Evolutionary conservation across 92 coral and sea anemone genomes (phyloP), one percentile per base, ranked within the genome.

Genomic region (Porites lobata): DNA sequence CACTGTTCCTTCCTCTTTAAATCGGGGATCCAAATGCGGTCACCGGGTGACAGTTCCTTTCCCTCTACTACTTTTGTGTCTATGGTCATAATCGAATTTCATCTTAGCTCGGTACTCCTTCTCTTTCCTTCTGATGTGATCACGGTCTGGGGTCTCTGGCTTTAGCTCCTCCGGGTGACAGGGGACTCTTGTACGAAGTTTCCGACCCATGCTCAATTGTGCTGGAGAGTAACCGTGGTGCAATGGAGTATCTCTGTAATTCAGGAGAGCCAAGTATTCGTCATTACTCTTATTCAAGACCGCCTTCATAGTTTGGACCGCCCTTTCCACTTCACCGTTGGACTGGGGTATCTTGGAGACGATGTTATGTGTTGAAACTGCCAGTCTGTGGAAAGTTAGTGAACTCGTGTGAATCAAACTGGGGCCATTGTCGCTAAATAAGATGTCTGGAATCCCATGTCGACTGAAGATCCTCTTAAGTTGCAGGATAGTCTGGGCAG

Each of bases 11-110:
- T 86, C 87, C 43, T 20, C 82, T 6, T 76, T 82, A 90, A 53
- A 83, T 90, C 93, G 21, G 87, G 86, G 10, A 90, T 90, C 83
- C 86, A 90, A 13, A 90, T 80, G 20, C 85, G 76, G 65, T 81
- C 85, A 51, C 67, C 85, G 52, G 65, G 85, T 67, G 85, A 81
- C 64, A 81, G 85, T 52, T 81, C 21, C 52, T 67, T 65, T 66
- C 85, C 65, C 50, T 81, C 85, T 19, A 81, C 76, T 21, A 70
- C 90, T 87, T n/a, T 66, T 81, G 75, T 72, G 88, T 81, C 88
- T 81, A 15, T 58, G 87, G 82, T 80, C 79, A 66, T 88, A 88
- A n/a, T 88, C 38, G 62, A 51, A 24, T 72, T 80, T 73, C 87
- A 88, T 88, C 20, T 81, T 88, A 14, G 73, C 69, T 4, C 69